These are phyloP conservation scores for Caenorhabditis sp. DNA, from an alignment of 2,888 invertebrate species.

Conservation along the genomic window DNA sequence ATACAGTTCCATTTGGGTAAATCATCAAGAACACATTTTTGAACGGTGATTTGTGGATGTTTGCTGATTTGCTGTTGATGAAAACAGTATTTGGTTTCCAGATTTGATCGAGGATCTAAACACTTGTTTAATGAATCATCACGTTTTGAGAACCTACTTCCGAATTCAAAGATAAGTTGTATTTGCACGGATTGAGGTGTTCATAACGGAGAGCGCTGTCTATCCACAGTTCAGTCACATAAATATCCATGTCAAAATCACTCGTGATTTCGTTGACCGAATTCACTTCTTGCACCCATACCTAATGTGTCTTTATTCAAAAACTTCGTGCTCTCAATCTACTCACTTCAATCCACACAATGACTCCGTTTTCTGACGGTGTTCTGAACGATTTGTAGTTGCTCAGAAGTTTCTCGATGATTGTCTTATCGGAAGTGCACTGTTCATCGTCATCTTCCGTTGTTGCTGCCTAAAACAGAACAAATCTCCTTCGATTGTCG, in stretches of 20 bases:
- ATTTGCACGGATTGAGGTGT: slow-evolving; percentile 80
- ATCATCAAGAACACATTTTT: slow-evolving; percentile 83
- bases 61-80: slow-evolving; percentile 79
- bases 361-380: slow-evolving; percentile 78
- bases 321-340: not conserved
- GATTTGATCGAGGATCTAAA: slow-evolving; percentile 77
- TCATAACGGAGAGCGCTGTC: slow-evolving; percentile 77
- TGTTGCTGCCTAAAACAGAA: slow-evolving; percentile 23
- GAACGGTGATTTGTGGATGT: slow-evolving; percentile 79
- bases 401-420: slow-evolving; percentile 75
- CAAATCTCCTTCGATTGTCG: not conserved
- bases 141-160: slow-evolving; percentile 69
- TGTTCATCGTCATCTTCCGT: slow-evolving; percentile 64
- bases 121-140: too few relatives aligned
- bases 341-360: slow-evolving; percentile 79
- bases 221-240: slow-evolving; percentile 79
- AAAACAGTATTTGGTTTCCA: slow-evolving; percentile 82
- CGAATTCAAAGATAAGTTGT: slow-evolving; percentile 78
- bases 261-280: slow-evolving; percentile 80
- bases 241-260: slow-evolving; percentile 82
- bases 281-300: slow-evolving; percentile 82
- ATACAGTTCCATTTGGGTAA: slow-evolving; percentile 83
- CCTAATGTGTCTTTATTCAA: too few relatives aligned
- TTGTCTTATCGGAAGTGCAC: slow-evolving; percentile 78
- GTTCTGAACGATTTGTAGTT: slow-evolving; percentile 77